Evolutionary conservation across 2,888 invertebrate genomes (phyloP), one percentile per base, ranked within the genome.

Genomic region (Chymomyza caudatula): DNA sequence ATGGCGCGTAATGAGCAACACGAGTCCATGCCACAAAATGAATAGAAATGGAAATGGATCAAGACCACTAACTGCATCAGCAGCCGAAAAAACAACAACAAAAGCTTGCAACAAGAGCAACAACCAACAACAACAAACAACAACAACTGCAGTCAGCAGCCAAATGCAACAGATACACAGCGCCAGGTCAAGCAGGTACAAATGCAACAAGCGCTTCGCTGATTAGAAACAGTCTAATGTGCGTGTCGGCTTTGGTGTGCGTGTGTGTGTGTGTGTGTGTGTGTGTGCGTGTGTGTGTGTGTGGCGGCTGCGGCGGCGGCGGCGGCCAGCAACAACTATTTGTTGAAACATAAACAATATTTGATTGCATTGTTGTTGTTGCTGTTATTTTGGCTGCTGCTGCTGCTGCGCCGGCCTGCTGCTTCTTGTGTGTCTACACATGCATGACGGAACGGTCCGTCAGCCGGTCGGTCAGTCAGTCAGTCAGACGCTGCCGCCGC

Each of bases 301-400:
- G 56, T 29, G 44, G n/a, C n/a, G 29, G 29, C 29, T 37, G 66
- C 60, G 19, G 43, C 8, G 65, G 72, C 25, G 43, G 43, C 6
- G 43, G 47, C 19, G 47, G 47, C 8, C 47, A 47, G 47, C 47
- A 47, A 47, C 19, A 68, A 63, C 60, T 76, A 75, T 73, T 71
- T 80, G 79, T 78, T 85, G 79, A 74, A 80, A 85, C 80, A 80
- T 80, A 80, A 80, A 80, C 80, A 80, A 85, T 80, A 78, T 80
- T 82, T 80, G 82, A 85, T 80, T 37, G 60, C 29, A 37, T 37
- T 37, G 20, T 62, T 59, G 65, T 44, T 61, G 61, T 62, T 59
- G 65, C 37, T 61, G 61, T 55, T 60, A 22, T n/a, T 19, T 49
- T 17, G 47, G 57, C 22, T n/a, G 53, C 42, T 37, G 63, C 29